A percentile compares a stretch with the other conserved stretches of the same genome.
Conservation (phyloP, 2,113 vertebrate species). For the Uropsilus gracilis region DNA sequence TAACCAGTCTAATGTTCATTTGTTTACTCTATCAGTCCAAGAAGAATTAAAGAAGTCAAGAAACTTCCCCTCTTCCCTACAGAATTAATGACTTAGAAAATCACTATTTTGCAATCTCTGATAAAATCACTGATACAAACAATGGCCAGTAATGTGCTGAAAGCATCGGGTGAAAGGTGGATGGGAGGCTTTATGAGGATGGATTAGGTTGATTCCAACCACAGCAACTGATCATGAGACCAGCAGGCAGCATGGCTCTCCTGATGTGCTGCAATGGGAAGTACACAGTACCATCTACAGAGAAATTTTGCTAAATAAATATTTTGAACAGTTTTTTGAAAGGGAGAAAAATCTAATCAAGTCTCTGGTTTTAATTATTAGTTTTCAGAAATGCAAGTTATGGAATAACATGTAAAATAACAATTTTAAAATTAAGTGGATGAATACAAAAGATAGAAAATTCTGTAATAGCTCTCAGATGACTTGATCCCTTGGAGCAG, state of each 20-base stretch:
- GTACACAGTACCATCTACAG: background rate
- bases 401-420: background rate
- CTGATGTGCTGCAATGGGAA: background rate
- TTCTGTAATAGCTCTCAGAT: background rate
- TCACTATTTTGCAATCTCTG: background rate
- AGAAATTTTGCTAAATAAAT: background rate
- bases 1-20: too few species aligned
- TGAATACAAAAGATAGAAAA: background rate
- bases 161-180: background rate
- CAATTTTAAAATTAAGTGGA: background rate
- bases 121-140: background rate
- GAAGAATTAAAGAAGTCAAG: too few species aligned
- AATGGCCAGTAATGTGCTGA: background rate
- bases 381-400: background rate
- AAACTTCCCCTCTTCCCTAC: background rate
- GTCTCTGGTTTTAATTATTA: background rate
- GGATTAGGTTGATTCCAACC: background rate
- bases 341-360: background rate
- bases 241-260: background rate
- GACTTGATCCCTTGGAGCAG: too few species aligned
- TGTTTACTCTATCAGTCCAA: too few species aligned
- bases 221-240: background rate
- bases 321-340: background rate
- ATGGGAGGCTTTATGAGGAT: background rate
- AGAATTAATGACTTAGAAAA: constrained; percentile 12